A percentile compares a stretch with the other conserved stretches of the same genome.
phyloP scores from a whole-genome alignment of 2,113 vertebrate species.

The Chaetops frenatus region DNA sequence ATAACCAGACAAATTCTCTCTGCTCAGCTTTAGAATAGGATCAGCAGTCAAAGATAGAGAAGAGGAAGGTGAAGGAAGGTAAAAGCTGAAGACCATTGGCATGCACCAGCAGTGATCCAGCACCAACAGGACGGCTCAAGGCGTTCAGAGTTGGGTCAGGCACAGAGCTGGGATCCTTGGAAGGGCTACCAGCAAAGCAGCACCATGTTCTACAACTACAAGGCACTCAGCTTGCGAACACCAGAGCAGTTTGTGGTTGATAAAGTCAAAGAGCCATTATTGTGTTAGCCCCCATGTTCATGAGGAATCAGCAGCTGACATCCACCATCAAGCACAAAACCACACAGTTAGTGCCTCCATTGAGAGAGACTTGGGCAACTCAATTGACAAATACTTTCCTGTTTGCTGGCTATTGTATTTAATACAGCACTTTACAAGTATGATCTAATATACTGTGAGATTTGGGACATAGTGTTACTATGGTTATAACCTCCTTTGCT shows the following conservation, averaged over 20 bases:
- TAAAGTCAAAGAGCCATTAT: fast-evolving
- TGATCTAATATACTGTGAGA: conserved; percentile 5
- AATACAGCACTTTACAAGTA: not conserved
- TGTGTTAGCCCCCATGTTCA: not conserved
- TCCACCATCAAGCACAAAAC: fast-evolving
- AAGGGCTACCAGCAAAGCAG: not conserved
- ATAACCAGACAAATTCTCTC: not conserved
- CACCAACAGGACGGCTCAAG: not conserved
- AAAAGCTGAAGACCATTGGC: not conserved
- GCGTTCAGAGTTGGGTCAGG: not conserved
- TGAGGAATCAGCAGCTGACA: not conserved
- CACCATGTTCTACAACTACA: not conserved
- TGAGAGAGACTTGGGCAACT: not conserved
- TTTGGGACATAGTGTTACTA: not conserved
- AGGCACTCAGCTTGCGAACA: fast-evolving
- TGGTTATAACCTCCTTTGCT: not conserved
- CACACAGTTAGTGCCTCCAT: fast-evolving
- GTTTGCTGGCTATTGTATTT: not conserved
- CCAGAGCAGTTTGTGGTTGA: fast-evolving
- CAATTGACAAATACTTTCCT: not conserved
- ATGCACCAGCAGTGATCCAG: fast-evolving
- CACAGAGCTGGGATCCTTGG: not conserved
- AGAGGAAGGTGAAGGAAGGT: not conserved
- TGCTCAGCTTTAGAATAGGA: not conserved
- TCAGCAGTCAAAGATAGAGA: not conserved